These are phyloP conservation scores for Punctoribates punctum DNA, from an alignment of 2,888 invertebrate species.

Conservation along the genomic window DNA sequence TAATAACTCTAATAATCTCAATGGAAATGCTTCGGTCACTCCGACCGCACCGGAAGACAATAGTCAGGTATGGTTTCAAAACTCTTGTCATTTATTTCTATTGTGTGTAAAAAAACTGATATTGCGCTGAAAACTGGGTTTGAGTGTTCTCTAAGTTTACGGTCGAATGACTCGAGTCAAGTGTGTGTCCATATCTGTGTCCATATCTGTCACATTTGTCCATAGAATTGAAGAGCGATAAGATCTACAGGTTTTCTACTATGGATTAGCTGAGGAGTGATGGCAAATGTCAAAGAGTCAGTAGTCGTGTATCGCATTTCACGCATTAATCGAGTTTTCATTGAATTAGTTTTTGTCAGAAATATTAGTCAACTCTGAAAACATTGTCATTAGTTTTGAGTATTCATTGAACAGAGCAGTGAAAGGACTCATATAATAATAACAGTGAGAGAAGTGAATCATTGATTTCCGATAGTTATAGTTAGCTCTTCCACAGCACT, in stretches of 20 bases:
- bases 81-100: neutral
- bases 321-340: slow-evolving; percentile 30
- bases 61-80: slow-evolving; percentile 16
- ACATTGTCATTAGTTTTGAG: slow-evolving; percentile 21
- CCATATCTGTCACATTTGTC: neutral
- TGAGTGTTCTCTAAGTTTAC: neutral
- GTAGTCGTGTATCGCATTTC: neutral
- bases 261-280: neutral
- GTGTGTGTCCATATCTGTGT: neutral
- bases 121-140: neutral
- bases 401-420: slow-evolving; percentile 4
- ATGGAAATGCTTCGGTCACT: no score
- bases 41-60: neutral
- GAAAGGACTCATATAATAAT: neutral
- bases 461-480: slow-evolving; percentile 32
- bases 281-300: neutral
- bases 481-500: slow-evolving; percentile 8
- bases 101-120: neutral
- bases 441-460: slow-evolving; percentile 11
- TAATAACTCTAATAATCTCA: neutral
- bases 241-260: slow-evolving; percentile 6
- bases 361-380: slow-evolving; percentile 16
- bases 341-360: slow-evolving; percentile 29
- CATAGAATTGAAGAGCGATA: neutral
- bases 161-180: neutral